These are phyloP conservation scores for Leptinotarsa texana DNA, from an alignment of 1,140 invertebrate genomes.

Conservation along the genomic window DNA sequence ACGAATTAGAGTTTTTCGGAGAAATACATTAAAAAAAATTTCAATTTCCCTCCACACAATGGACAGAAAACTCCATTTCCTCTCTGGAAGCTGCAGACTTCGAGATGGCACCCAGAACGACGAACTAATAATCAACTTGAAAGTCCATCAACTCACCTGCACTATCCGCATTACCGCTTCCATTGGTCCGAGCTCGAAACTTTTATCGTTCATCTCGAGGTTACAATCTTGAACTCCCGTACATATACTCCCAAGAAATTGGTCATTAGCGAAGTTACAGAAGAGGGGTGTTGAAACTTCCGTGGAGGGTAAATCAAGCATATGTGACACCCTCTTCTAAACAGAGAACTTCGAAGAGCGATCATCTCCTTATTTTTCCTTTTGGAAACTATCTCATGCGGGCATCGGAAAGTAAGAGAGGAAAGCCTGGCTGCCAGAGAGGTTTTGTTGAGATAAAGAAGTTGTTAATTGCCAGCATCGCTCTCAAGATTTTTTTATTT, in stretches of 20 bases:
- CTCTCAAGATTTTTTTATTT: background rate
- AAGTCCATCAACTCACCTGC: background rate
- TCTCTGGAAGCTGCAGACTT: no score
- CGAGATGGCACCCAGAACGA: background rate
- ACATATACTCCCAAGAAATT: constrained; percentile 6
- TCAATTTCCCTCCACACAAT: no score
- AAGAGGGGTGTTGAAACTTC: constrained; percentile 1
- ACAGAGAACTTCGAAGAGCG: background rate
- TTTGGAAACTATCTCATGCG: constrained; percentile 2
- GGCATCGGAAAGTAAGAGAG: background rate
- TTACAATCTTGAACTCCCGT: background rate
- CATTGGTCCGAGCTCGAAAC: background rate
- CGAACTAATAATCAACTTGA: background rate
- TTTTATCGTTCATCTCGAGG: background rate
- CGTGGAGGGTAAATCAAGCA: background rate
- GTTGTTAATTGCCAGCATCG: background rate
- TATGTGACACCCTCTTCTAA: constrained; percentile 5
- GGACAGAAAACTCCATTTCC: no score
- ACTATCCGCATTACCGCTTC: background rate
- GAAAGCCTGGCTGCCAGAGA: background rate
- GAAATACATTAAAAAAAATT: no score
- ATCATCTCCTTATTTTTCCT: background rate
- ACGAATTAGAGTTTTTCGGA: no score
- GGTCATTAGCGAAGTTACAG: background rate
- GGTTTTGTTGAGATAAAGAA: background rate